Evolutionary conservation across 2,888 invertebrate genomes (phyloP).

Genomic region (Chironomus riparius): DNA sequence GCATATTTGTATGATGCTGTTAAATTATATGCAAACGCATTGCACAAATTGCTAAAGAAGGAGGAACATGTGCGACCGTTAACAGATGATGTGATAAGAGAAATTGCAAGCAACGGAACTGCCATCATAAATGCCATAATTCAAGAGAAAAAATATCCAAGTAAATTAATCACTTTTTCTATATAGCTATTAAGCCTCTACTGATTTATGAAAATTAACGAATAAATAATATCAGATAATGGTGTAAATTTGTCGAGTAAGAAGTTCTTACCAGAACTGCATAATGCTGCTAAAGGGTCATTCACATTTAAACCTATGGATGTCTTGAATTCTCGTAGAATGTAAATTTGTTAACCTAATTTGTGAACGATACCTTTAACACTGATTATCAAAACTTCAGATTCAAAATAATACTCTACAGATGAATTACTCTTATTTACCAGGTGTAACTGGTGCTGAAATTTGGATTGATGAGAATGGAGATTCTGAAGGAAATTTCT

Average conservation of each 20-base stretch:
- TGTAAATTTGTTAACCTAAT: no score
- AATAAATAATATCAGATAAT: not conserved
- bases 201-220: constrained; percentile 1
- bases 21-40: constrained; percentile 87
- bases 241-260: no score
- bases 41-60: constrained; percentile 66
- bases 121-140: constrained; percentile 81
- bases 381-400: no score
- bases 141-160: constrained; percentile 72
- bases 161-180: constrained; percentile 45
- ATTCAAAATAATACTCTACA: no score
- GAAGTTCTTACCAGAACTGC: no score
- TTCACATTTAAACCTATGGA: no score
- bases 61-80: constrained; percentile 60
- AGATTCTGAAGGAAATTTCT: constrained; percentile 96
- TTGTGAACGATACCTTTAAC: no score
- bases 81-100: constrained; percentile 54
- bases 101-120: constrained; percentile 74
- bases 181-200: constrained; percentile 8
- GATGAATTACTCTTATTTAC: no score
- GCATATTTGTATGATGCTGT: constrained; percentile 94
- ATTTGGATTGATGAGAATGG: constrained; percentile 87
- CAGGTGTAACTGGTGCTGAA: constrained; percentile 89
- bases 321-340: no score
- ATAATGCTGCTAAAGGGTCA: no score